Conservation (phyloP, 2,888 invertebrate genomes). For the Plagodis pulveraria region DNA sequence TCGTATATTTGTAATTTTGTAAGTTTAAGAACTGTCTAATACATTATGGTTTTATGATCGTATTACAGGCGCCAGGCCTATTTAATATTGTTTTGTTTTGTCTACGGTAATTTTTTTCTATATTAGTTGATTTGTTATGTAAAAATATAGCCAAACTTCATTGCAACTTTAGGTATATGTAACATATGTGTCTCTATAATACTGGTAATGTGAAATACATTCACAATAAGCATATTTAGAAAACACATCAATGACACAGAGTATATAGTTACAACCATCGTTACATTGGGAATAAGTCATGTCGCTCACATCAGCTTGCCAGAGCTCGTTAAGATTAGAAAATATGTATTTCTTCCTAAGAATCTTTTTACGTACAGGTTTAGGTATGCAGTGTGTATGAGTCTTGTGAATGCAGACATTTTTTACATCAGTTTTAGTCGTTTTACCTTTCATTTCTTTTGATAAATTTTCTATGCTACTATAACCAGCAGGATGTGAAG, state of each 20-base stretch:
- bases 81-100: too few relatives aligned
- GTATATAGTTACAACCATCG: slow-evolving; percentile 34
- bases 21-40: too few relatives aligned
- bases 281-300: slow-evolving; percentile 33
- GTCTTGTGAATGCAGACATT: slow-evolving; percentile 36
- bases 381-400: slow-evolving; percentile 33
- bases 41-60: too few relatives aligned
- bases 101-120: too few relatives aligned
- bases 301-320: slow-evolving; percentile 40
- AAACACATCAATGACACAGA: slow-evolving; percentile 41
- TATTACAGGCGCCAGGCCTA: too few relatives aligned
- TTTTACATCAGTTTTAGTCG: slow-evolving; percentile 34
- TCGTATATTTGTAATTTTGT: too few relatives aligned
- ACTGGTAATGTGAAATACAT: too few relatives aligned
- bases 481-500: slow-evolving; percentile 38
- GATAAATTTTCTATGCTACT: slow-evolving; percentile 29
- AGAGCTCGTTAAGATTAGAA: slow-evolving; percentile 39
- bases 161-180: too few relatives aligned
- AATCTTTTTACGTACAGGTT: slow-evolving; percentile 32
- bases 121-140: too few relatives aligned
- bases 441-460: slow-evolving; percentile 37
- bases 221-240: too few relatives aligned
- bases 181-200: too few relatives aligned
- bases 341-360: slow-evolving; percentile 37
- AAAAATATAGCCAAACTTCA: too few relatives aligned